These are phyloP conservation scores for Hemicentrotus pulcherrimus DNA, from an alignment of 35 echinoderm and acorn worm genomes.

Conservation along the genomic window DNA sequence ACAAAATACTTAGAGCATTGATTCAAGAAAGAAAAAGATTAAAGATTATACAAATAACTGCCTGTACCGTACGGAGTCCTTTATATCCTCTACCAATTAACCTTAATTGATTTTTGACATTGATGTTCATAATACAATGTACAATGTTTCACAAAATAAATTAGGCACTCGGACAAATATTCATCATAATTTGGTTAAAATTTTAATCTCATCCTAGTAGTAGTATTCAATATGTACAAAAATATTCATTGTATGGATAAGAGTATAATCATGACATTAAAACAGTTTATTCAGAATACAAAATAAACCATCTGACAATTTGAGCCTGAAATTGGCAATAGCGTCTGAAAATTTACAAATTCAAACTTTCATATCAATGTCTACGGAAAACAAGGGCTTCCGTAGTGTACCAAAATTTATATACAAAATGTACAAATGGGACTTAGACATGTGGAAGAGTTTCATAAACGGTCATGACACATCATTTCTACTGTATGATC, in stretches of 20 bases:
- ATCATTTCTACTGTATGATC: not conserved
- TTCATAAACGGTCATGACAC: not conserved
- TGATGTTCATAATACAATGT: not conserved
- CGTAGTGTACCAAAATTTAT: not conserved
- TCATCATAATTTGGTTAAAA: not conserved
- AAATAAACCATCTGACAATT: not conserved
- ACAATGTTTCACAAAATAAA: not conserved
- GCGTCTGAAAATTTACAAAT: not conserved
- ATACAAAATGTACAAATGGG: conserved; percentile 5
- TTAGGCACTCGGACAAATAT: not conserved
- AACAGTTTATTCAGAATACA: not conserved
- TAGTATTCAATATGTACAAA: not conserved
- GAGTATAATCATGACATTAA: not conserved
- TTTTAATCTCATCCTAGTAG: not conserved
- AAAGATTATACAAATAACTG: too few species aligned
- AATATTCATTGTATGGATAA: not conserved
- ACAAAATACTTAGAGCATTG: too few species aligned
- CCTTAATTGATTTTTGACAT: not conserved
- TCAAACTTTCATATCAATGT: not conserved
- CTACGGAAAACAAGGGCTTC: not conserved
- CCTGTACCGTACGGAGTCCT: too few species aligned
- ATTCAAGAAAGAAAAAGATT: too few species aligned
- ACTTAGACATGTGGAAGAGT: not conserved
- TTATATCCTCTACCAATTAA: too few species aligned
- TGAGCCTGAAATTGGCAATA: not conserved